These are phyloP conservation scores for Temnothorax longispinosus DNA, from an alignment of 1,140 invertebrate species.

Conservation along the genomic window DNA sequence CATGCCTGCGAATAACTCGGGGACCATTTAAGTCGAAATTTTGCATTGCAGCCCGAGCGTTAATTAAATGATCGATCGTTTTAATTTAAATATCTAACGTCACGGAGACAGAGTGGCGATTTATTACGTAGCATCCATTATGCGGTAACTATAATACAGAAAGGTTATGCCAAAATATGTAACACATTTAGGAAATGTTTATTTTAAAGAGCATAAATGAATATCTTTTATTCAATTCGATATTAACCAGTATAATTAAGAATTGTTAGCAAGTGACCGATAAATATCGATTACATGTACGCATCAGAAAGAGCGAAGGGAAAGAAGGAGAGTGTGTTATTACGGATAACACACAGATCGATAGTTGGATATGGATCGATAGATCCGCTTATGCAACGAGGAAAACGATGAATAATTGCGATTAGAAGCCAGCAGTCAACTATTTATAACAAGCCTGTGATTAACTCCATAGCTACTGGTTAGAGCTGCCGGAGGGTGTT, in stretches of 20 bases:
- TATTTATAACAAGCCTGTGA: conserved; percentile 64
- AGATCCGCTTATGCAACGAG: background rate
- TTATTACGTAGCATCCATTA: conserved; percentile 7
- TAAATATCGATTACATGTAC: background rate
- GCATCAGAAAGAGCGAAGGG: background rate
- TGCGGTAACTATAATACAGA: background rate
- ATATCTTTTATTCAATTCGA: background rate
- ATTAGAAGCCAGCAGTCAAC: conserved; percentile 60
- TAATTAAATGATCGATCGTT: conserved; percentile 23
- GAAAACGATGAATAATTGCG: conserved; percentile 61
- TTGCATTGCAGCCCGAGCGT: background rate
- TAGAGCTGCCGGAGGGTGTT: conserved; percentile 25
- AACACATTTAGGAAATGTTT: background rate
- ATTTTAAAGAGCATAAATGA: background rate
- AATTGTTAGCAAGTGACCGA: background rate
- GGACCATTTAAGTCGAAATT: background rate
- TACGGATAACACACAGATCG: background rate
- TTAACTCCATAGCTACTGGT: conserved; percentile 54
- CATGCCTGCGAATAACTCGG: conserved; percentile 11
- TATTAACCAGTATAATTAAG: background rate
- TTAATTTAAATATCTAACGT: conserved; percentile 13
- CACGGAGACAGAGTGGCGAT: background rate
- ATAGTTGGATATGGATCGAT: background rate
- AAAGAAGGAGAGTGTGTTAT: too few relatives aligned
- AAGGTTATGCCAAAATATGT: background rate